These are phyloP conservation scores for Sciurus niger DNA, from an alignment of 2,113 vertebrate species.

Conservation along the genomic window DNA sequence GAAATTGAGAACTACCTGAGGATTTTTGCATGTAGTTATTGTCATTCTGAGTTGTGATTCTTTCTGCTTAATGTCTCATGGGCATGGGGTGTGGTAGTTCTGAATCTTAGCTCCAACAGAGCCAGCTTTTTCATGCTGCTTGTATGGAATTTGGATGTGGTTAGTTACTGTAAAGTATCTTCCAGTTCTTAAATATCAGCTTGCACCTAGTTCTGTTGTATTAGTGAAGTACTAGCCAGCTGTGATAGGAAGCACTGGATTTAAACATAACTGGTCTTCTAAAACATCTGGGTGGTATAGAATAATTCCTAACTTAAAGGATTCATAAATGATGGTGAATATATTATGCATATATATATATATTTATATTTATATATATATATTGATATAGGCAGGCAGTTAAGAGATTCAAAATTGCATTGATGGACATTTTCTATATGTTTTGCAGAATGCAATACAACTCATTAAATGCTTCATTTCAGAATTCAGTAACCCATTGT, in stretches of 20 bases:
- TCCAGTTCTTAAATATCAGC: too few species aligned
- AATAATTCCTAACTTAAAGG: not conserved
- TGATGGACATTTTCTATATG: not conserved
- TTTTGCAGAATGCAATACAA: not conserved
- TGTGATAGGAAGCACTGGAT: not conserved
- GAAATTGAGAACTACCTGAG: not conserved
- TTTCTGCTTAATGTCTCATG: not conserved
- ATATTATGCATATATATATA: not conserved
- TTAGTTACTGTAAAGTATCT: not conserved
- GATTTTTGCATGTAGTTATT: not conserved
- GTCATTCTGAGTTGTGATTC: not conserved
- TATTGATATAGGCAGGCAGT: not conserved
- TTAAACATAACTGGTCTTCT: not conserved
- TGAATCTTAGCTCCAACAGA: not conserved
- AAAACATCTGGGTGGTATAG: not conserved
- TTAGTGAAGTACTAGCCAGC: not conserved
- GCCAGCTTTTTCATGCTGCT: not conserved
- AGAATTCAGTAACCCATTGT: conserved; percentile 10
- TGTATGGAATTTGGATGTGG: not conserved
- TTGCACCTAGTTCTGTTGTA: not conserved
- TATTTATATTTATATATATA: not conserved
- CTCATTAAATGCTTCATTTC: not conserved
- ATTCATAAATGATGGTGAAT: not conserved
- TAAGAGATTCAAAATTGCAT: not conserved
- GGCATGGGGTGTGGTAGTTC: not conserved